Conservation (phyloP, 2,888 invertebrate species). For the Drosophila eohydei region DNA sequence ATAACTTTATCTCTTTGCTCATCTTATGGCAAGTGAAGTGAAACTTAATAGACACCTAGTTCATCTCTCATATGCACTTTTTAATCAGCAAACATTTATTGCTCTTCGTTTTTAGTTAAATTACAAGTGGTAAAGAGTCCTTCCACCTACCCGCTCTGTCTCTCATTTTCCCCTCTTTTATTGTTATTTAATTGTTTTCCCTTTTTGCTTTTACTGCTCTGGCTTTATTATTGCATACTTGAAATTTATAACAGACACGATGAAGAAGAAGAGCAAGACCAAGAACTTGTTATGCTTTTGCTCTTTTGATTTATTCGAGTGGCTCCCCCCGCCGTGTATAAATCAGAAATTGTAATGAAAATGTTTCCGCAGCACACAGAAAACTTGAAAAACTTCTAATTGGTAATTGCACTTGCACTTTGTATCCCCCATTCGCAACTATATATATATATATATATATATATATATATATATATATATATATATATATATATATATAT, state of each 20-base stretch:
- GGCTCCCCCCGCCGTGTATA: conserved; percentile 44
- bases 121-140: not conserved
- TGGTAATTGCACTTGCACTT: conserved; percentile 71
- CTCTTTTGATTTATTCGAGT: conserved; percentile 56
- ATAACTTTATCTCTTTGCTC: no score
- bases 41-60: not conserved
- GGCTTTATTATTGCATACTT: conserved; percentile 29
- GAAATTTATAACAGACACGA: conserved; percentile 18
- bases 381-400: conserved; percentile 71
- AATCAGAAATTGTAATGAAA: conserved; percentile 73
- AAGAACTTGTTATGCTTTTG: conserved; percentile 43
- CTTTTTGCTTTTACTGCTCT: conserved; percentile 3
- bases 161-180: not conserved
- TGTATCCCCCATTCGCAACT: not conserved
- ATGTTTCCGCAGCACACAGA: conserved; percentile 53
- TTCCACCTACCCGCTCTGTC: not conserved
- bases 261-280: conserved; percentile 1
- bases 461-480: not conserved
- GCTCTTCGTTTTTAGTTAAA: not conserved
- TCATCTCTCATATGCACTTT: not conserved
- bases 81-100: not conserved
- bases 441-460: not conserved
- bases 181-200: conserved; percentile 17
- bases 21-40: no score
- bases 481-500: not conserved